phyloP scores from a whole-genome alignment of 2,797 vertebrate genomes.

The Clamator glandarius region DNA sequence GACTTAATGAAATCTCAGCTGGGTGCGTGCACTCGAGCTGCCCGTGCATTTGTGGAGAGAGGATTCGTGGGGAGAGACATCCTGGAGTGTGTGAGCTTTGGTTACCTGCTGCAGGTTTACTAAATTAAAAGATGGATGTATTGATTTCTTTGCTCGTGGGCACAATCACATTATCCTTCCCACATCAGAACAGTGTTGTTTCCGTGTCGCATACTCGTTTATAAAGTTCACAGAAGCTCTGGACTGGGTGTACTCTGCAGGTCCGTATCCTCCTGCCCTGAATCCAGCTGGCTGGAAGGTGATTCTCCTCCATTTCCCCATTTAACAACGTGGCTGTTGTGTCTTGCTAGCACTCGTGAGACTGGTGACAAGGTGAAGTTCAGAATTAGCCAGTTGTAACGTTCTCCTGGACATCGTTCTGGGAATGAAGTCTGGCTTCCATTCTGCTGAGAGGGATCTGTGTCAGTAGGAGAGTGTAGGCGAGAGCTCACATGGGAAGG shows the following conservation, averaged over 20 bases:
- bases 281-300: not conserved
- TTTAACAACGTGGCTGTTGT: not conserved
- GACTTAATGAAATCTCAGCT: not conserved
- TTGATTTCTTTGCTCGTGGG: not conserved
- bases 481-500: not conserved
- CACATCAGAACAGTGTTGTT: not conserved
- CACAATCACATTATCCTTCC: not conserved
- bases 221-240: not conserved
- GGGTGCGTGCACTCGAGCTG: not conserved
- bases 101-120: not conserved
- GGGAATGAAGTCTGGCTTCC: not conserved
- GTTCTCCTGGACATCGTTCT: not conserved
- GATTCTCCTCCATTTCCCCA: not conserved
- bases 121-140: rapidly evolving
- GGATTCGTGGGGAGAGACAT: not conserved
- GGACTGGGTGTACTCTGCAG: rapidly evolving
- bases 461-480: not conserved
- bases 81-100: not conserved
- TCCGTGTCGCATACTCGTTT: not conserved
- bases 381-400: not conserved
- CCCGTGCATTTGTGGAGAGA: not conserved
- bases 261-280: not conserved
- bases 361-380: not conserved
- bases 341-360: not conserved
- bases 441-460: not conserved